phyloP scores from a whole-genome alignment of 2,113 vertebrate genomes.

The Otus sunia region DNA sequence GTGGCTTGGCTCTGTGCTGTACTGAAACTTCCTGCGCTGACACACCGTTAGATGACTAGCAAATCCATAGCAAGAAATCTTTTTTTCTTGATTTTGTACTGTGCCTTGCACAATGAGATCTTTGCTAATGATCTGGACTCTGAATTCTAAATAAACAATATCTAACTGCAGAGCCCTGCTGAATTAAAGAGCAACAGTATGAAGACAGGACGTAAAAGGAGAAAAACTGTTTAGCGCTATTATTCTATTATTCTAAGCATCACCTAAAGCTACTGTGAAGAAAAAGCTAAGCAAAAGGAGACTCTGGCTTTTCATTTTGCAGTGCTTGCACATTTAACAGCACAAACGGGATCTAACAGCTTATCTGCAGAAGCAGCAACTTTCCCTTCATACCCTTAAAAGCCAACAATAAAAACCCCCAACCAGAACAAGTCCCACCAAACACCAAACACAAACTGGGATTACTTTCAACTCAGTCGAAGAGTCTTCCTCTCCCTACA shows the following conservation, averaged over 20 bases:
- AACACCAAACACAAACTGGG: not conserved
- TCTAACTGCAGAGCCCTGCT: not conserved
- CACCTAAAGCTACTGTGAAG: not conserved
- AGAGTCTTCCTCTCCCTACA: not conserved
- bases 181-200: not conserved
- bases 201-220: not conserved
- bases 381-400: not conserved
- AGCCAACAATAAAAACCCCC: not conserved
- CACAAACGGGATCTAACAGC: fast-evolving
- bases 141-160: not conserved
- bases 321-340: not conserved
- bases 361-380: not conserved
- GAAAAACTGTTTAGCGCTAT: not conserved
- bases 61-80: not conserved
- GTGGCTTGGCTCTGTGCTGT: not conserved
- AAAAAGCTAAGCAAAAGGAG: not conserved
- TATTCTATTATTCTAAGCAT: not conserved
- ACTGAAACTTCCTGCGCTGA: not conserved
- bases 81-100: not conserved
- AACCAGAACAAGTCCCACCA: not conserved
- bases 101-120: not conserved
- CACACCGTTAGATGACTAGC: not conserved
- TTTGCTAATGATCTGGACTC: not conserved
- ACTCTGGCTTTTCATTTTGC: not conserved
- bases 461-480: not conserved